A percentile compares a stretch with the other conserved stretches of the same genome.
These are phyloP conservation scores for Muscina levida DNA, from an alignment of 2,888 invertebrate species.

Conservation along the genomic window DNA sequence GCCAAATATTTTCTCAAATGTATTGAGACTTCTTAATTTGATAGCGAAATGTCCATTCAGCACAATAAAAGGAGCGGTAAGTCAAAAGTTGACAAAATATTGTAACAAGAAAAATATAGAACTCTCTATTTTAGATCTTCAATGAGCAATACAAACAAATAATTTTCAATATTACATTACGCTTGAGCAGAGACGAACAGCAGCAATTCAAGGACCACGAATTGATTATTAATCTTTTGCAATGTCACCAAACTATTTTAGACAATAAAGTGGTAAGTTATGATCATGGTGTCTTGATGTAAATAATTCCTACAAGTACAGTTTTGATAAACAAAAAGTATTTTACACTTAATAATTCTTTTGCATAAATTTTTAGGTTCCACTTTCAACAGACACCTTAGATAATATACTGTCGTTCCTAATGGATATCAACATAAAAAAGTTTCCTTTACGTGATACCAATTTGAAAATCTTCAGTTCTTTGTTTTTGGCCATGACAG, in stretches of 20 bases:
- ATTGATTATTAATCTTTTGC: constrained; percentile 70
- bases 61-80: constrained; percentile 76
- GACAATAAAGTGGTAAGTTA: constrained; percentile 73
- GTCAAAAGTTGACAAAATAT: constrained; percentile 45
- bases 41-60: constrained; percentile 76
- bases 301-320: neutral
- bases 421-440: constrained; percentile 75
- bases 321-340: neutral
- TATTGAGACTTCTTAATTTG: constrained; percentile 70
- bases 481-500: constrained; percentile 71
- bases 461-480: constrained; percentile 70
- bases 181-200: constrained; percentile 68
- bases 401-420: constrained; percentile 76
- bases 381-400: constrained; percentile 74
- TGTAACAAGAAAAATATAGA: too few species aligned
- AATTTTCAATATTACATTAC: constrained; percentile 70
- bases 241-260: constrained; percentile 72
- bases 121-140: constrained; percentile 74
- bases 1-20: constrained; percentile 67
- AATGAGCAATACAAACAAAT: constrained; percentile 78
- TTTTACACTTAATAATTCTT: too few species aligned
- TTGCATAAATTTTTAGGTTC: constrained; percentile 66
- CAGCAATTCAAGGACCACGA: constrained; percentile 64
- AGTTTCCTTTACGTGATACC: constrained; percentile 70
- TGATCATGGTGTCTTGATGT: neutral